A percentile compares a stretch with the other conserved stretches of the same genome.
Evolutionary conservation across 2,113 vertebrate genomes (phyloP).

Genomic region (Promerops cafer): DNA sequence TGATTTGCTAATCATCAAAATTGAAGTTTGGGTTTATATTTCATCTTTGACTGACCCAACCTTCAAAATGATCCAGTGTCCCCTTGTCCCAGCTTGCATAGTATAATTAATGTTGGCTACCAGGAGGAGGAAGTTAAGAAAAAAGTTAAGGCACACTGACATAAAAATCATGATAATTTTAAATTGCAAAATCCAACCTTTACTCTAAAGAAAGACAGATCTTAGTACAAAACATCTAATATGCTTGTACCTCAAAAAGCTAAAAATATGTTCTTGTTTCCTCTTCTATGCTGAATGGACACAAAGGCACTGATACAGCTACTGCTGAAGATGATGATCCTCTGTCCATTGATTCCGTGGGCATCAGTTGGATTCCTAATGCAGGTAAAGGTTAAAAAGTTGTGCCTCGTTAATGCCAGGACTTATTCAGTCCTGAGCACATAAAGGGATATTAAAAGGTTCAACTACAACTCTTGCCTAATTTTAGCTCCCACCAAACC

Average conservation of each 20-base stretch:
- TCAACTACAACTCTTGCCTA: not conserved
- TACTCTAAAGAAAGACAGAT: not conserved
- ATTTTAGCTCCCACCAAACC: not conserved
- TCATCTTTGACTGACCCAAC: not conserved
- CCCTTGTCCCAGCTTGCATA: not conserved
- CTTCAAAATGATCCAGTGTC: not conserved
- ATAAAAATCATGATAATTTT: not conserved
- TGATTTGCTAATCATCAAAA: not conserved
- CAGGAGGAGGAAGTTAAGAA: not conserved
- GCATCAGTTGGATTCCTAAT: not conserved
- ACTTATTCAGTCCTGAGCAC: not conserved
- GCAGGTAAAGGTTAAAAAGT: not conserved
- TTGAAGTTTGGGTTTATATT: not conserved
- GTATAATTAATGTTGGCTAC: not conserved
- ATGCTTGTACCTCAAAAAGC: not conserved
- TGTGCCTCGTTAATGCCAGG: not conserved
- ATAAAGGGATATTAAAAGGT: not conserved
- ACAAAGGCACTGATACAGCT: not conserved
- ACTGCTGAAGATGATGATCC: not conserved
- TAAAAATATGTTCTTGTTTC: rapidly evolving
- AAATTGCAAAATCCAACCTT: not conserved
- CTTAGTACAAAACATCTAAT: not conserved
- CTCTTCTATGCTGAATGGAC: not conserved
- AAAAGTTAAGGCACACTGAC: not conserved
- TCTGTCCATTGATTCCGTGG: not conserved